Base-by-base conservation (phyloP, 92 coral and sea anemone genomes). In the Virgularia gustaviana region DNA sequence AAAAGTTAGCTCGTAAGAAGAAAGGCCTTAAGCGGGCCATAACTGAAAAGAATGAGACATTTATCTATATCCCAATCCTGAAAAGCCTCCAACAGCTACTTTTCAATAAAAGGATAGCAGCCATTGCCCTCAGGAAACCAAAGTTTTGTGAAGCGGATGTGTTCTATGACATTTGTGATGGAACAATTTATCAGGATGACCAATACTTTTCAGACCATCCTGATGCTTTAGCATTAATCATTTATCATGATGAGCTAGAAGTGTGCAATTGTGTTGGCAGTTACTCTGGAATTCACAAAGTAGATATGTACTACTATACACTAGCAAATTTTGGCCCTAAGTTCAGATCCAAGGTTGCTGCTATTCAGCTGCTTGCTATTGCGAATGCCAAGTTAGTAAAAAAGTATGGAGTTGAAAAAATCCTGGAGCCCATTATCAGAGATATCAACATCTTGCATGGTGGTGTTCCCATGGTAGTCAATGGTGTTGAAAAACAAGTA, bases 201-300 rank as follows among this genome's bases (percentile, higher is more conserved):
- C 30, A 63, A 15, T 63, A 63, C 13, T 63, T 38, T 1, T 1
- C 36, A 19, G 70, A 63, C 16, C 70, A 34, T 37, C 49, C 49
- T 19, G 49, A 63, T 63, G 70, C 70, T 16, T 37, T 63, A 34
- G 49, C 39, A 33, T 36, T 63, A 18, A 37, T 63, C 1, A 49
- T 63, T 4, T 63, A 63, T 33, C 70, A 63, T 22, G 70, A 63
- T 25, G 52, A 63, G 49, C 42, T 63, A 9, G 70, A 63, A 8
- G 70, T 63, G 24, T 36, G 70, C 51, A 63, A 63, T 37, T 52
- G 49, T n/a, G 49, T 63, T 63, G 70, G 70, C 20, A 63, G 70
- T 63, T 36, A 63, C 22, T 49, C 70, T 63, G 70, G 51, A 35
- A 63, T 34, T 63, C 71, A 64, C 34, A 64, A 64, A 41, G 27